phyloP scores from a whole-genome alignment of 2,888 invertebrate genomes.

The Pristionchus maxplancki region DNA sequence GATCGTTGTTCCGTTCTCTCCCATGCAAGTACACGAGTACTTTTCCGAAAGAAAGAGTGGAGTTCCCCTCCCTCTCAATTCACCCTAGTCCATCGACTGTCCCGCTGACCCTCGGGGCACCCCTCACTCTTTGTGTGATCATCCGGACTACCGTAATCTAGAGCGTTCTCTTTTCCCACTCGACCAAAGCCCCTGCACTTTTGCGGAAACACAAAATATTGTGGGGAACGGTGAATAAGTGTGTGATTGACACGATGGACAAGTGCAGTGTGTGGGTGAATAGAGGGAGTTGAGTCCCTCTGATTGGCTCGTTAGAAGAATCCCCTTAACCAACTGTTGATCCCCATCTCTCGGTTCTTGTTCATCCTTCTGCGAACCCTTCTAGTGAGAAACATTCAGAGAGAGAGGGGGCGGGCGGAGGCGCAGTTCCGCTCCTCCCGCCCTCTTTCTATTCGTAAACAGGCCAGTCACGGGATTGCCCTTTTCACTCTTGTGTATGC shows the following conservation, averaged over 20 bases:
- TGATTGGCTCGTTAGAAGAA: background rate
- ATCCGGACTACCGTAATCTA: conserved; percentile 34
- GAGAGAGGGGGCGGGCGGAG: background rate
- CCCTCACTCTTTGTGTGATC: conserved; percentile 11
- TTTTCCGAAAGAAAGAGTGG: background rate
- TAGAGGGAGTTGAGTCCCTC: background rate
- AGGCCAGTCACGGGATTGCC: conserved; percentile 39
- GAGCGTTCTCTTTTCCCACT: background rate
- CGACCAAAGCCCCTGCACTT: conserved; percentile 15
- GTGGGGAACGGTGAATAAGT: conserved; percentile 1
- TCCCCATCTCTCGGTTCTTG: background rate
- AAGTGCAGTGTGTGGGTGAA: background rate
- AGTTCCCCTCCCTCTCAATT: conserved; percentile 18
- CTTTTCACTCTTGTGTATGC: conserved; percentile 34
- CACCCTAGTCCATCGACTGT: background rate
- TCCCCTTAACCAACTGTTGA: background rate
- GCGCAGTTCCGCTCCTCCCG: background rate
- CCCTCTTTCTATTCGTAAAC: conserved; percentile 27
- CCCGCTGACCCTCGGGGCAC: conserved; percentile 35
- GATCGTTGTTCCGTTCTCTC: background rate
- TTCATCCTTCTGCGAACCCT: background rate
- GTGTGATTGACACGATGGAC: conserved; percentile 6
- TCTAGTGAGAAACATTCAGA: conserved; percentile 25
- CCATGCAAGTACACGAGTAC: conserved; percentile 1
- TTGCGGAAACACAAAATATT: conserved; percentile 33